Evolutionary conservation across 1,140 invertebrate genomes (phyloP), one percentile per base, ranked within the genome.

Genomic region (Wiebesia pumilae): DNA sequence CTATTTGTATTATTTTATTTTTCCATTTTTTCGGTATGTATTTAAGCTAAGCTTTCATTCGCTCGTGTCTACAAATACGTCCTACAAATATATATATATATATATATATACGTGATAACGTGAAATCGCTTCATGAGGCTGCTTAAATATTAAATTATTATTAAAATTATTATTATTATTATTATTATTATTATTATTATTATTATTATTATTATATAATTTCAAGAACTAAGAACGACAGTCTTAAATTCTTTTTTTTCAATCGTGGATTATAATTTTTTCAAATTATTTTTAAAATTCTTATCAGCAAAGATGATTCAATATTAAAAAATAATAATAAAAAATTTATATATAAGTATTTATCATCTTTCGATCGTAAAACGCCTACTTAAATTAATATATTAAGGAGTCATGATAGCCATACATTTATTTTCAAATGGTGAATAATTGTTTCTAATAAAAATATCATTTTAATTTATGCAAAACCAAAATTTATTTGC

Each of bases 341-440:
- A 77, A 14, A 33, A n/a, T 14, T 30, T 14, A 71, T 30, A 38
- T 71, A 82, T 35, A 73, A 82, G 30, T 33, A 10, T 9, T 69
- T 27, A 38, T 69, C 43, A 71, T 69, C 10, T 30, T 21, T 65
- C 58, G 38, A 69, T 82, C n/a, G 81, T 38, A 9, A 30, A 81
- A 71, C 10, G 38, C 40, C 38, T 82, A 82, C 81, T 78, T 78
- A 78, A 78, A 78, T 78, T 78, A 78, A 78, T 51, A 21, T 47
- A 47, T 47, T 47, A 47, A 47, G 43, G 43, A 47, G 43, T 47
- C 43, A 14, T 47, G 43, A 47, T 47, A 47, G 43, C 43, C 43
- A 47, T 47, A 47, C 43, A 47, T 47, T 47, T 47, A 47, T 14
- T 47, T 47, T 47, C 14, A 47, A 47, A 47, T 47, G 43, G 43